Evolutionary conservation across 2,888 invertebrate genomes (phyloP).

Genomic region (Drosophila macrothrix): DNA sequence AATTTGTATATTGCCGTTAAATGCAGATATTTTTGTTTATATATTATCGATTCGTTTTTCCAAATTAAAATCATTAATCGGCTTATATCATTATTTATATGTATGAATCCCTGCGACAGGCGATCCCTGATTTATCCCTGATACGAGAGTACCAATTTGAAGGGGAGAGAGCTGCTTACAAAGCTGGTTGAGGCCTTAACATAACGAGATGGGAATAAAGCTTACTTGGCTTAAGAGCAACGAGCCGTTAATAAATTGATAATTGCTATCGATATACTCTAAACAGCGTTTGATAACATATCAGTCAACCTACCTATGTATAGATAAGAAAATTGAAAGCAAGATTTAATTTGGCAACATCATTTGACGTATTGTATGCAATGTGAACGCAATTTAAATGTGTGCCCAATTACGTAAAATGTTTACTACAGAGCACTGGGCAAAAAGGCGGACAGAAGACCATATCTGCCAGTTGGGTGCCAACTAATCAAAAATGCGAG

Average conservation of each 20-base stretch:
- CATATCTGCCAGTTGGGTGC: slow-evolving; percentile 67
- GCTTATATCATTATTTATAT: not conserved
- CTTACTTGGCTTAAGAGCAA: not conserved
- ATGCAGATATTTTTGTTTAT: not conserved
- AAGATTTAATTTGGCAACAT: slow-evolving; percentile 60
- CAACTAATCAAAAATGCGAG: slow-evolving; percentile 79
- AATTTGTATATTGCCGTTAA: not conserved
- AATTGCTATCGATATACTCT: not conserved
- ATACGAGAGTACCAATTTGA: not conserved
- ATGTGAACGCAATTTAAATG: slow-evolving; percentile 72
- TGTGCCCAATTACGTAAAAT: slow-evolving; percentile 78
- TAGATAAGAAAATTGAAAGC: slow-evolving; percentile 25
- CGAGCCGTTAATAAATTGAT: not conserved
- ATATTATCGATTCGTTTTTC: not conserved
- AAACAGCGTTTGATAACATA: slow-evolving; percentile 5
- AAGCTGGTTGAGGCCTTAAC: not conserved
- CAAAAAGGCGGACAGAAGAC: slow-evolving; percentile 45
- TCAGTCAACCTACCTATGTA: slow-evolving; percentile 30
- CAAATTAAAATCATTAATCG: not conserved
- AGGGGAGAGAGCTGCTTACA: not conserved
- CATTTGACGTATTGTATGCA: slow-evolving; percentile 71
- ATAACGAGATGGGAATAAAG: not conserved
- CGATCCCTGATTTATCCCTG: not conserved
- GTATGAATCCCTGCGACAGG: not conserved
- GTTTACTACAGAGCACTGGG: slow-evolving; percentile 47